These are phyloP conservation scores for Caerostris darwini DNA, from an alignment of 1,140 invertebrate genomes.

Conservation along the genomic window DNA sequence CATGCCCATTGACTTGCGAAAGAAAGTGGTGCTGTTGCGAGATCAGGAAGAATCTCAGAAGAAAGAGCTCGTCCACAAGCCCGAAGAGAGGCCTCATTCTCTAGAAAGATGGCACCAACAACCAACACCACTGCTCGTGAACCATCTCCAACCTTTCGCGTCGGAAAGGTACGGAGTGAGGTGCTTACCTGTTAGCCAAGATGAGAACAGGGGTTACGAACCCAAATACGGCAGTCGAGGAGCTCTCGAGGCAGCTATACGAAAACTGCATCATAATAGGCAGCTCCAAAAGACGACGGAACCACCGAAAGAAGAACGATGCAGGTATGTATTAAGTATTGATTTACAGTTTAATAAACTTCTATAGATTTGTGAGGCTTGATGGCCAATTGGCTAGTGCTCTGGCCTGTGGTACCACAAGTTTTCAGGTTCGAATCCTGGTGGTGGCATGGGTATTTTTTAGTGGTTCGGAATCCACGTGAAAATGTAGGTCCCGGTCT, in stretches of 20 bases:
- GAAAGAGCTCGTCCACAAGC: background rate
- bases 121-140: conserved; percentile 4
- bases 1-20: conserved; percentile 74
- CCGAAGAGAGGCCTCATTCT: background rate
- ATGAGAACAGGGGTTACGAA: conserved; percentile 1
- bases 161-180: conserved; percentile 26
- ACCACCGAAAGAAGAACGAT: conserved; percentile 38
- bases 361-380: no score
- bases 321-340: conserved; percentile 47
- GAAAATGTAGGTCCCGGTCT: no score
- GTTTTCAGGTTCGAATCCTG: no score
- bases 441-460: no score
- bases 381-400: no score
- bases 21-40: conserved; percentile 66
- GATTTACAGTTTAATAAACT: no score
- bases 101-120: conserved; percentile 12
- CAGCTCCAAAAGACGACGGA: conserved; percentile 24
- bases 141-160: conserved; percentile 34
- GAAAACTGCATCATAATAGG: conserved; percentile 57
- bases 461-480: no score
- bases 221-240: background rate
- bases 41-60: conserved; percentile 54
- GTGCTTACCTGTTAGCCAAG: conserved; percentile 14
- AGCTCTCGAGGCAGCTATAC: conserved; percentile 51
- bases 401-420: no score